Conservation (phyloP, 2,113 vertebrate genomes). For the Nicator chloris region DNA sequence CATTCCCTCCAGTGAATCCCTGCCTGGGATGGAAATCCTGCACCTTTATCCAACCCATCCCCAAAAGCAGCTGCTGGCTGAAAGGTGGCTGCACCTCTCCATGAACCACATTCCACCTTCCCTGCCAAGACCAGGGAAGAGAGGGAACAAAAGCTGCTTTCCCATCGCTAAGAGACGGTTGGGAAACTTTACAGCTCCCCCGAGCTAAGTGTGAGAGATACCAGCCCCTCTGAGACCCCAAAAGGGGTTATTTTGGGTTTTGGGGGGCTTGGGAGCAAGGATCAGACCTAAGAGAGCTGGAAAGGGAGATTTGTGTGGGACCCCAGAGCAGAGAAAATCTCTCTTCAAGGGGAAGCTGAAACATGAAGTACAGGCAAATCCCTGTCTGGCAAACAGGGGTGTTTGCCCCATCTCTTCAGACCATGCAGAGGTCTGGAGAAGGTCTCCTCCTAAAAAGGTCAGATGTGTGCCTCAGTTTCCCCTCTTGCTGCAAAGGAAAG, state of each 20-base stretch:
- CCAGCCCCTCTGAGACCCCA: background rate
- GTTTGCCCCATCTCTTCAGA: background rate
- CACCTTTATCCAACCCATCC: background rate
- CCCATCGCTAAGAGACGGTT: background rate
- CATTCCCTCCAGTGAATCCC: background rate
- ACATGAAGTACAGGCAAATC: background rate
- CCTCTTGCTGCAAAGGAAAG: background rate
- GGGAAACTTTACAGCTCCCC: constrained; percentile 17
- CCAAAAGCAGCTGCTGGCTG: constrained; percentile 9
- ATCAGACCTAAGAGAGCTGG: background rate
- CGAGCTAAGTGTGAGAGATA: background rate
- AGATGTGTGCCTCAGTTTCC: background rate
- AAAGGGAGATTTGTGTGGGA: background rate
- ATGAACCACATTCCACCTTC: background rate
- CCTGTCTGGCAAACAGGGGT: background rate
- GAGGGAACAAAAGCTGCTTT: constrained; percentile 1
- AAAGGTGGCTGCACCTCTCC: constrained; percentile 21
- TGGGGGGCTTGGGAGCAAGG: background rate
- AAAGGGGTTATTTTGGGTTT: background rate
- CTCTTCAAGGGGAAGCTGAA: background rate
- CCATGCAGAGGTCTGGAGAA: background rate
- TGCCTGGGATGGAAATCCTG: background rate
- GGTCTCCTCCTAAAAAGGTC: background rate
- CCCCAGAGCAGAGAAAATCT: background rate
- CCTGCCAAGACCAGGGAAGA: background rate